Evolutionary conservation across 2,113 vertebrate genomes (phyloP).

Genomic region (Dromas ardeola): DNA sequence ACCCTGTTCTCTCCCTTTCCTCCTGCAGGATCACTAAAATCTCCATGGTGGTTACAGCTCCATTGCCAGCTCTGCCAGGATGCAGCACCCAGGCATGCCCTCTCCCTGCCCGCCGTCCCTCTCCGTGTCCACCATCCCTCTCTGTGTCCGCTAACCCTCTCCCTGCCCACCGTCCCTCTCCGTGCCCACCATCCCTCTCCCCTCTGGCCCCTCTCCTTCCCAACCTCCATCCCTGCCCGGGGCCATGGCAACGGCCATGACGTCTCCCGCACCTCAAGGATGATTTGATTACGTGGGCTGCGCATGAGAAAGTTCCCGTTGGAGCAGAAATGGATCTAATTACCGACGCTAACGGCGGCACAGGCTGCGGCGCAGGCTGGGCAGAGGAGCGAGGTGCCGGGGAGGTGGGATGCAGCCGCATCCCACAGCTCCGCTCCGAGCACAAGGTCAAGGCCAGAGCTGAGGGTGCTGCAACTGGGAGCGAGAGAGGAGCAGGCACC

Average conservation of each 20-base stretch:
- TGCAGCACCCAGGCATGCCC: neutral
- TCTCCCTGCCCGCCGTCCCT: too few relatives aligned
- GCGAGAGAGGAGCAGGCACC: neutral
- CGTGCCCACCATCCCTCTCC: neutral
- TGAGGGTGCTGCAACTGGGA: neutral
- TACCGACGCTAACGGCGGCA: neutral
- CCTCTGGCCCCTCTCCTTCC: neutral
- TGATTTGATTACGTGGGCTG: slow-evolving; percentile 39
- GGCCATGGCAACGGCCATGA: slow-evolving; percentile 19
- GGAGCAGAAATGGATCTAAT: slow-evolving; percentile 36
- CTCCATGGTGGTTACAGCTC: neutral
- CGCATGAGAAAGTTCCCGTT: neutral
- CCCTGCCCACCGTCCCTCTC: neutral
- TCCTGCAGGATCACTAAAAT: neutral
- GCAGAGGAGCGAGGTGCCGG: neutral
- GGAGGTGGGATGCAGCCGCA: fast-evolving
- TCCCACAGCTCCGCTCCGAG: neutral
- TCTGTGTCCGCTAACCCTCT: neutral
- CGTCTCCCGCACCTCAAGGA: neutral
- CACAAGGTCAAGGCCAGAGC: neutral
- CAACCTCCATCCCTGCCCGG: neutral
- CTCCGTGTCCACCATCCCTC: neutral
- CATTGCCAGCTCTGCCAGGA: neutral
- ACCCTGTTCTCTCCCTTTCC: neutral
- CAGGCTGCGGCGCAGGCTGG: neutral